Base-by-base conservation (phyloP, 1,140 invertebrate genomes). In the Elysia chlorotica region DNA sequence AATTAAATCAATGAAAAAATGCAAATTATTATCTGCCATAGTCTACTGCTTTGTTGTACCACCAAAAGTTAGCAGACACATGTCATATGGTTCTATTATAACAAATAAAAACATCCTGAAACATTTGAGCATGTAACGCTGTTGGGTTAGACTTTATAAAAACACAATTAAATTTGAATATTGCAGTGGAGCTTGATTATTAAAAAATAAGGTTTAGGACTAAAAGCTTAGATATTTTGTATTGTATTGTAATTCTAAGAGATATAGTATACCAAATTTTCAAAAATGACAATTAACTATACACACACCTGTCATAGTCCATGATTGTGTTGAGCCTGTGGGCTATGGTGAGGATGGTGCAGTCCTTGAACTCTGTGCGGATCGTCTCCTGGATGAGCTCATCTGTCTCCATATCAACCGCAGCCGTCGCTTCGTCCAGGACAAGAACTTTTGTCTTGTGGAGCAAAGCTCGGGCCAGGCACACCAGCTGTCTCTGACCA, bases 281-380 rank as follows among this genome's bases (percentile, higher is more conserved):
- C 10, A 10, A 14, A 63, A 35, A 28, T 23, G 17, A 17, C 33
- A 63, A 31, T 35, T 63, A 31, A 23, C 21, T 35, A 33, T 25
- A 33, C 6, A 33, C 38, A 19, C 17, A 57, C 61, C 91, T 90
- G 89, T 86, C 83, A 48, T 80, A 85, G 78, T 95, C 93, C 89
- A 94, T 92, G 28, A 95, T 91, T 0, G 93, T 95, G 74, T 94
- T 91, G 3, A 71, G 28, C 53, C 69, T 62, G 38, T 71, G 69
- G 10, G 69, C 69, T 36, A 96, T 94, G 0, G 94, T 95, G 14
- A 95, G 81, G 1, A 95, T 92, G 0, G 94, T 95, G 79, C 93
- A 94, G 3, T 91, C 84, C 0, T 87, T 87, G 78, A 95, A 94
- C 76, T 92, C 92, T 0, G 87, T 85, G 37, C 92, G 90, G 53